A percentile compares a stretch with the other conserved stretches of the same genome.
Conservation (phyloP, 1,140 invertebrate species). For the Dufourea novaeangliae region DNA sequence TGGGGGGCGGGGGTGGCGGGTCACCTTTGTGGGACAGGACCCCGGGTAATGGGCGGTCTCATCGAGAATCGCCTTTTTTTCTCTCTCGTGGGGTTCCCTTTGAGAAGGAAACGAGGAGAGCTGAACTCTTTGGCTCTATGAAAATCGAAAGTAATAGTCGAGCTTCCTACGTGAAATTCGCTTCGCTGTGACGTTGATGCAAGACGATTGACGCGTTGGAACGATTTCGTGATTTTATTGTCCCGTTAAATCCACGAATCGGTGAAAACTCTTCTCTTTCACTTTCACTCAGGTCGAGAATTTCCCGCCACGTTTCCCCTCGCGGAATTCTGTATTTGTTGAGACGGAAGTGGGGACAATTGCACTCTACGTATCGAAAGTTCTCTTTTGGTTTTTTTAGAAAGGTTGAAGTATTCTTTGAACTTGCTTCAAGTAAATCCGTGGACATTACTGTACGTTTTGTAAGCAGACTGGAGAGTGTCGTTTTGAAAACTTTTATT, state of each 20-base stretch:
- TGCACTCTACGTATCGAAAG: not conserved
- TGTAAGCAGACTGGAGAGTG: too few relatives aligned
- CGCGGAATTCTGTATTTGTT: not conserved
- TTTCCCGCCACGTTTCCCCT: not conserved
- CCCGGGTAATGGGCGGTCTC: conserved; percentile 44
- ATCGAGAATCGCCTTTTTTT: conserved; percentile 19
- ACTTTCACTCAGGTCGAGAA: not conserved
- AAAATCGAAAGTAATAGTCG: conserved; percentile 25
- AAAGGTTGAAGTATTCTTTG: too few relatives aligned
- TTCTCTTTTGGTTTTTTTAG: conserved; percentile 8
- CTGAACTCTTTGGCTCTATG: conserved; percentile 1
- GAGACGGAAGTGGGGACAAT: not conserved
- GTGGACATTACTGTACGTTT: too few relatives aligned
- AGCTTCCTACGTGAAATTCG: not conserved
- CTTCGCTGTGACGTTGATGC: not conserved
- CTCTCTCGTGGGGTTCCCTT: not conserved
- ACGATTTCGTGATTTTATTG: not conserved
- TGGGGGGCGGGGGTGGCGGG: not conserved
- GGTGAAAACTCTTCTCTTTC: conserved; percentile 13
- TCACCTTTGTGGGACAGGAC: conserved; percentile 54
- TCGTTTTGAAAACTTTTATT: too few relatives aligned
- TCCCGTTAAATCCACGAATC: not conserved
- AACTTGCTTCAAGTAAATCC: too few relatives aligned
- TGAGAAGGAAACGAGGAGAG: not conserved
- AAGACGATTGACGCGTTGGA: not conserved